Percentiles rank a stretch among this genome's conserved stretches.
Conservation (phyloP, 2,797 vertebrate species). For the Meda fulgida region DNA sequence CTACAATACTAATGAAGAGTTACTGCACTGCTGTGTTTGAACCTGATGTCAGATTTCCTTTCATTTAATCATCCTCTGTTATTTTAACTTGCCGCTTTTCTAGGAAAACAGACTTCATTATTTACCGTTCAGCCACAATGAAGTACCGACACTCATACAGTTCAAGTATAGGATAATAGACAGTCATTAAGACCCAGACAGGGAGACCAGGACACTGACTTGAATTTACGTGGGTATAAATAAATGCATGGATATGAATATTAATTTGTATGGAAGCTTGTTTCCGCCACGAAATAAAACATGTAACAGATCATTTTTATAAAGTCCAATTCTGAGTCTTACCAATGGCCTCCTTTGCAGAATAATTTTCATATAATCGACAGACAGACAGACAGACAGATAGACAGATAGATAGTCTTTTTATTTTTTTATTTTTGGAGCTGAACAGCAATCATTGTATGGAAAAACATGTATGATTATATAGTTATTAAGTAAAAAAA, state of each 20-base stretch:
- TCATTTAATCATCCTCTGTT: conserved; percentile 72
- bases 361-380: neutral
- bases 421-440: neutral
- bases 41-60: conserved; percentile 61
- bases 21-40: conserved; percentile 61
- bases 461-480: too few relatives aligned
- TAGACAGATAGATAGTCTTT: too few relatives aligned
- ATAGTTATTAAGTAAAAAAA: neutral
- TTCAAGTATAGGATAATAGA: conserved; percentile 14
- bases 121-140: conserved; percentile 56
- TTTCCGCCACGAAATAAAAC: neutral
- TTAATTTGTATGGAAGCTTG: neutral
- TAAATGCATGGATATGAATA: neutral
- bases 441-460: neutral
- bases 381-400: too few relatives aligned
- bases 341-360: neutral
- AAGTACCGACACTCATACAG: neutral
- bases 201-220: conserved; percentile 1
- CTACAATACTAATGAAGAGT: conserved; percentile 72
- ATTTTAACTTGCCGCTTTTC: conserved; percentile 69
- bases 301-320: neutral
- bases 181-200: conserved; percentile 12
- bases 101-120: conserved; percentile 63
- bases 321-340: neutral
- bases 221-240: neutral